phyloP scores from a whole-genome alignment of 2,113 vertebrate species.

The Eonycteris spelaea region DNA sequence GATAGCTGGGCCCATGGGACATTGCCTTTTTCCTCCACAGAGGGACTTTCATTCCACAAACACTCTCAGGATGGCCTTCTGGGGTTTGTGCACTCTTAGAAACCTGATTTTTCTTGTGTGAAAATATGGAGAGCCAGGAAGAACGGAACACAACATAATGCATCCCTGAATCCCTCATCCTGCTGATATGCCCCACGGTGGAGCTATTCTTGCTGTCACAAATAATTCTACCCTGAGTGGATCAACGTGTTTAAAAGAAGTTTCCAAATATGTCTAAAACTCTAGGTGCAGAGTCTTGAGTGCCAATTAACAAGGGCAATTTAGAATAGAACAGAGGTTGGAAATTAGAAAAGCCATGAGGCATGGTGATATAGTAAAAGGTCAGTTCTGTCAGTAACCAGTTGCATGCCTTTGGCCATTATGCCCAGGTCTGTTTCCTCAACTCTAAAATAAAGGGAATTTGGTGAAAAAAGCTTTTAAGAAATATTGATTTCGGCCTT shows the following conservation, averaged over 20 bases:
- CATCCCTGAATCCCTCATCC: not conserved
- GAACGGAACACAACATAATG: not conserved
- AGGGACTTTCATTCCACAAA: not conserved
- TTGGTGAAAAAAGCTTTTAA: not conserved
- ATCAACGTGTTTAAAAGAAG: not conserved
- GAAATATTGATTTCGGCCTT: not conserved
- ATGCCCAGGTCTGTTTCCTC: not conserved
- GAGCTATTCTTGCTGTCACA: not conserved
- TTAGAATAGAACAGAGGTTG: not conserved
- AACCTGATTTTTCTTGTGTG: not conserved
- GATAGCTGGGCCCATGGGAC: not conserved
- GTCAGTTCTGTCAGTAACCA: not conserved
- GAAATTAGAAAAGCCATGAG: not conserved
- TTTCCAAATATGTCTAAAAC: conserved; percentile 33
- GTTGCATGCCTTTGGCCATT: not conserved
- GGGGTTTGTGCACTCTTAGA: not conserved
- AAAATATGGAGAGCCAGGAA: not conserved
- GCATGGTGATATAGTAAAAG: not conserved
- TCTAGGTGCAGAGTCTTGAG: not conserved
- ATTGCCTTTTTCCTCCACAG: not conserved
- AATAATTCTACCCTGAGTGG: not conserved
- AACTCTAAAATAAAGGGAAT: conserved; percentile 18
- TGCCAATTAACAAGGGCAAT: not conserved
- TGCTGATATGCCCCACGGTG: not conserved
- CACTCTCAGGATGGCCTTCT: not conserved